These are phyloP conservation scores for Pempheris klunzingeri DNA, from an alignment of 2,797 vertebrate genomes.

Conservation along the genomic window DNA sequence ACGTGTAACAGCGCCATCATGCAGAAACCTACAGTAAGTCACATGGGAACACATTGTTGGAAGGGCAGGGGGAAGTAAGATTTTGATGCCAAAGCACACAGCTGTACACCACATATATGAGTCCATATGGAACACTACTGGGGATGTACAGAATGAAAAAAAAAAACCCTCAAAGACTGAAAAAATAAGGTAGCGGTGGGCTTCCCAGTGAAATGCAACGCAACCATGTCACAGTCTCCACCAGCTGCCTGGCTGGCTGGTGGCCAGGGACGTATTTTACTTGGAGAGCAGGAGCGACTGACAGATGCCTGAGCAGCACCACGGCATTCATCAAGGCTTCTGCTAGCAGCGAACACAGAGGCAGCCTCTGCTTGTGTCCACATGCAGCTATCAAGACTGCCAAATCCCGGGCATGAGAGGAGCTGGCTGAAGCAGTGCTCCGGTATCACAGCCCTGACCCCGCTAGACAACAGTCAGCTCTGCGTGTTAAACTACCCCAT, in stretches of 20 bases:
- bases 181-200: too few relatives aligned
- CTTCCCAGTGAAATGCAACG: constrained; percentile 42
- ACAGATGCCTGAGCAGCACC: constrained; percentile 71
- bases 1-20: too few relatives aligned
- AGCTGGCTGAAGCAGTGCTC: constrained; percentile 63
- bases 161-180: too few relatives aligned
- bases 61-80: too few relatives aligned
- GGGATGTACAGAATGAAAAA: too few relatives aligned
- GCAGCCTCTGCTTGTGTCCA: constrained; percentile 50
- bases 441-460: constrained; percentile 75
- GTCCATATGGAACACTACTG: too few relatives aligned
- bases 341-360: constrained; percentile 55
- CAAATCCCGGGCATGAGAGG: constrained; percentile 61
- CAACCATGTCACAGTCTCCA: constrained; percentile 28
- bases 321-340: constrained; percentile 71
- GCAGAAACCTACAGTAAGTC: too few relatives aligned
- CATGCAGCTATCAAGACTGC: constrained; percentile 70
- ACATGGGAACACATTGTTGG: too few relatives aligned
- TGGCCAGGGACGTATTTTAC: constrained; percentile 63
- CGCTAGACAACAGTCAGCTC: constrained; percentile 76
- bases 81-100: too few relatives aligned
- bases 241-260: constrained; percentile 43
- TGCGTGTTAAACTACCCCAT: constrained; percentile 77
- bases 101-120: too few relatives aligned
- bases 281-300: constrained; percentile 63